phyloP scores from a whole-genome alignment of 2,888 invertebrate species.

The Dysmachus trigonus region DNA sequence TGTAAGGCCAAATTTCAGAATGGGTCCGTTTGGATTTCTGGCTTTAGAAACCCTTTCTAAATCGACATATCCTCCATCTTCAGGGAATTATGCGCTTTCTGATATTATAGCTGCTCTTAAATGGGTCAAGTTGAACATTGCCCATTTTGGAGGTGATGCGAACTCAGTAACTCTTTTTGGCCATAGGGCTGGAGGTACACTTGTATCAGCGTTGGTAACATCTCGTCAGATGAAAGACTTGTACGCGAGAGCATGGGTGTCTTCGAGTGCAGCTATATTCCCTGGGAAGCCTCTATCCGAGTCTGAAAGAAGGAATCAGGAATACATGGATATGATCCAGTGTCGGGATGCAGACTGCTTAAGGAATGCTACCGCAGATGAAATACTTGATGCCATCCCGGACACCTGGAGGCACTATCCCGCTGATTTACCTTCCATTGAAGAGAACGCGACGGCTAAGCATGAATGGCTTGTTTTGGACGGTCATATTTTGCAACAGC shows the following conservation, averaged over 20 bases:
- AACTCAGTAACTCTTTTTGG: slow-evolving; percentile 82
- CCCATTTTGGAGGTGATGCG: slow-evolving; percentile 84
- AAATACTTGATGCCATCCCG: slow-evolving; percentile 75
- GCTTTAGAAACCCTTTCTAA: slow-evolving; percentile 76
- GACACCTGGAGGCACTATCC: slow-evolving; percentile 75
- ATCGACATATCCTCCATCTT: slow-evolving; percentile 75
- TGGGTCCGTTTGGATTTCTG: slow-evolving; percentile 83
- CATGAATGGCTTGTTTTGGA: slow-evolving; percentile 84
- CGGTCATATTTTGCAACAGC: slow-evolving; percentile 73
- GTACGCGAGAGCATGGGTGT: slow-evolving; percentile 81
- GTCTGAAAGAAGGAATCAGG: slow-evolving; percentile 70
- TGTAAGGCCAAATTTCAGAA: slow-evolving; percentile 86
- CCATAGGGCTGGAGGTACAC: slow-evolving; percentile 85
- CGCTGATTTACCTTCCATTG: slow-evolving; percentile 66
- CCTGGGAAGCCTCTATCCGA: slow-evolving; percentile 72
- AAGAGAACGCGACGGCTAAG: slow-evolving; percentile 68
- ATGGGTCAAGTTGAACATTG: slow-evolving; percentile 85
- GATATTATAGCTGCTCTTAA: slow-evolving; percentile 80
- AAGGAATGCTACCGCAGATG: slow-evolving; percentile 66
- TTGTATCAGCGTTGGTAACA: slow-evolving; percentile 78
- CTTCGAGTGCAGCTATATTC: slow-evolving; percentile 78
- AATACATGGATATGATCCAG: slow-evolving; percentile 69
- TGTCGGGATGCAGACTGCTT: slow-evolving; percentile 71
- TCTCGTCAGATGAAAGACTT: slow-evolving; percentile 70
- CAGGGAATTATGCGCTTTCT: slow-evolving; percentile 87